Evolutionary conservation across 2,113 vertebrate species (phyloP).

Genomic region (Lamprotornis superbus): DNA sequence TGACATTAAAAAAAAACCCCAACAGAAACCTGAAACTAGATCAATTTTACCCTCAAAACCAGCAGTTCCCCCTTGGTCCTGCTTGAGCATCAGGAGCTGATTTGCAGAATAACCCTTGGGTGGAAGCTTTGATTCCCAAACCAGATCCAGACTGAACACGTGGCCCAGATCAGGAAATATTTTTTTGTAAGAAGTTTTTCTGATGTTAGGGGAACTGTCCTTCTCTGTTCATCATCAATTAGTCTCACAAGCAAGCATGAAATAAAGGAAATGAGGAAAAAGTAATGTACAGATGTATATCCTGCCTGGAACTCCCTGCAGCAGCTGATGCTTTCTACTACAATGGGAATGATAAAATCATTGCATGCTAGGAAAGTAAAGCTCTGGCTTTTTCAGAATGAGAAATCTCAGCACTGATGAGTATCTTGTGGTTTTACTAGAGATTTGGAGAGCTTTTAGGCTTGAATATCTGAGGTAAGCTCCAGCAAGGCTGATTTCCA

Average conservation of each 20-base stretch:
- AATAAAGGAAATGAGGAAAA: not conserved
- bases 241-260: not conserved
- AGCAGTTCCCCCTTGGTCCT: not conserved
- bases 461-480: constrained; percentile 34
- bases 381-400: constrained; percentile 2
- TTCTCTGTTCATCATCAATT: not conserved
- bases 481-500: constrained; percentile 12
- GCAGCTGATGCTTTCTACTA: constrained; percentile 6
- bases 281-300: not conserved
- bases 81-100: not conserved
- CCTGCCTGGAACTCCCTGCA: not conserved
- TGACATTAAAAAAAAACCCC: not conserved
- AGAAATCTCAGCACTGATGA: constrained; percentile 2
- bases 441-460: constrained; percentile 60
- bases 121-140: not conserved
- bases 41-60: not conserved
- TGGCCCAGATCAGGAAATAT: not conserved
- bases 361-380: constrained; percentile 19
- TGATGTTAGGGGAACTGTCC: not conserved
- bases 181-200: not conserved
- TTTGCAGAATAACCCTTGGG: not conserved
- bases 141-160: not conserved
- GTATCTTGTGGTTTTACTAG: constrained; percentile 31
- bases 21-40: not conserved
- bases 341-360: constrained; percentile 33